These are phyloP conservation scores for Drosophila lutescens DNA, from an alignment of 2,888 invertebrate species.

Conservation along the genomic window DNA sequence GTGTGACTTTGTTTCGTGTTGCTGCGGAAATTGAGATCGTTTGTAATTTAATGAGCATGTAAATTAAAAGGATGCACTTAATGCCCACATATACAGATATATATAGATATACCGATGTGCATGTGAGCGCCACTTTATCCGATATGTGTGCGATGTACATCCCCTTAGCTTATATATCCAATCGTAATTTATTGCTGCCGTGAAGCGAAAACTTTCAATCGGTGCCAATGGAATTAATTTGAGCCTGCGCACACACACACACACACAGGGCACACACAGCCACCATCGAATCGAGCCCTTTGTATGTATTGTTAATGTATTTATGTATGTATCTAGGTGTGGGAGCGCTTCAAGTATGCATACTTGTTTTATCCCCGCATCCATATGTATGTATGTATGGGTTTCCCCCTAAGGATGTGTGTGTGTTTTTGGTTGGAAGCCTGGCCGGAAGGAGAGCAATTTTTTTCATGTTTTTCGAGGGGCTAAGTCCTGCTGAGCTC, in stretches of 20 bases:
- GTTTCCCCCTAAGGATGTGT: not conserved
- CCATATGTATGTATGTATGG: not conserved
- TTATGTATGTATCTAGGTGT: slow-evolving; percentile 65
- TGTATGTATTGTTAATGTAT: slow-evolving; percentile 47
- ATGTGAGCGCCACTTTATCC: not conserved
- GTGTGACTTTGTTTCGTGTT: slow-evolving; percentile 46
- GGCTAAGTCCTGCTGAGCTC: slow-evolving; percentile 34
- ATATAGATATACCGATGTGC: not conserved
- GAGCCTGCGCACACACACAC: slow-evolving; percentile 56
- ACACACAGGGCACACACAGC: slow-evolving; percentile 1
- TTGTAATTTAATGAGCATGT: slow-evolving; percentile 79
- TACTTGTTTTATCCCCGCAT: slow-evolving; percentile 31
- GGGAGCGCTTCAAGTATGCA: slow-evolving; percentile 52
- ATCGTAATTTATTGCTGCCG: slow-evolving; percentile 75
- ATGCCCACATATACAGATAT: slow-evolving; percentile 42
- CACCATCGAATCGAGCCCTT: slow-evolving; percentile 1
- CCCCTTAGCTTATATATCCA: slow-evolving; percentile 40
- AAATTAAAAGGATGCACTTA: slow-evolving; percentile 77
- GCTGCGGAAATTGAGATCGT: slow-evolving; percentile 61
- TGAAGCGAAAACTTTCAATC: slow-evolving; percentile 76
- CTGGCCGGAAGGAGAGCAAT: slow-evolving; percentile 13
- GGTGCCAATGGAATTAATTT: slow-evolving; percentile 79
- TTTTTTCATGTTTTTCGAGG: slow-evolving; percentile 7
- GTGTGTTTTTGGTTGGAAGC: slow-evolving; percentile 8
- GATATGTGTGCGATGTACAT: slow-evolving; percentile 15